Percentiles rank a stretch among this genome's conserved stretches.
Evolutionary conservation across 2,888 invertebrate genomes (phyloP).

Genomic region (Laspeyria flexula): DNA sequence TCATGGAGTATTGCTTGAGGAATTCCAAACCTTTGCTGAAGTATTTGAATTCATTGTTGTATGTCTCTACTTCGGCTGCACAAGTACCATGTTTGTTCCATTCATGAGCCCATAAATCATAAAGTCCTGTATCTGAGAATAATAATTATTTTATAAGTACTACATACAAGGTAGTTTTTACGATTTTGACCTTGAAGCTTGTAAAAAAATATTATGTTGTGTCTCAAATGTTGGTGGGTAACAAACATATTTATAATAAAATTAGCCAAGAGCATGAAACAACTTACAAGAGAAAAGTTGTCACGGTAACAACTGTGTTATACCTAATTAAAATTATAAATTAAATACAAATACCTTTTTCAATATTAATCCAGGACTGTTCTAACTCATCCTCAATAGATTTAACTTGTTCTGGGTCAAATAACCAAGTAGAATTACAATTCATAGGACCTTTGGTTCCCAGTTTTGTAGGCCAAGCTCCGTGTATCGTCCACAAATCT

Average conservation of each 20-base stretch:
- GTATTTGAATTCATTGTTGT: constrained; percentile 88
- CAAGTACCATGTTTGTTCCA: constrained; percentile 94
- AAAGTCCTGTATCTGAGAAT: constrained; percentile 64
- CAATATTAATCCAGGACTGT: constrained; percentile 90
- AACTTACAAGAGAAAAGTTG: too few species aligned
- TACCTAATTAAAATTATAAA: too few species aligned
- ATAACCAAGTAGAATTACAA: constrained; percentile 89
- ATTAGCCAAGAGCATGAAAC: too few species aligned
- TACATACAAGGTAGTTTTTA: too few species aligned
- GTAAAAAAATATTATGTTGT: too few species aligned
- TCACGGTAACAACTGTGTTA: neutral
- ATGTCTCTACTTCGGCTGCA: constrained; percentile 82
- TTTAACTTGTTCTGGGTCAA: constrained; percentile 87
- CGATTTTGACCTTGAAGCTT: too few species aligned
- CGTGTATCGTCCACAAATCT: constrained; percentile 92
- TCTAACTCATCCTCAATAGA: constrained; percentile 85
- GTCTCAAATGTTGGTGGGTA: too few species aligned
- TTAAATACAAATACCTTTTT: too few species aligned
- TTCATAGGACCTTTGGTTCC: constrained; percentile 89
- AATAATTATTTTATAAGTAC: neutral
- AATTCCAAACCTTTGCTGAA: constrained; percentile 88
- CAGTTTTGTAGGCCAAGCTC: constrained; percentile 92
- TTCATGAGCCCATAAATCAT: constrained; percentile 91
- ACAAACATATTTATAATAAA: too few species aligned
- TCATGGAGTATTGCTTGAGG: constrained; percentile 87